These are phyloP conservation scores for Chaetogeoica ovagalla DNA, from an alignment of 2,888 invertebrate genomes.

Conservation along the genomic window DNA sequence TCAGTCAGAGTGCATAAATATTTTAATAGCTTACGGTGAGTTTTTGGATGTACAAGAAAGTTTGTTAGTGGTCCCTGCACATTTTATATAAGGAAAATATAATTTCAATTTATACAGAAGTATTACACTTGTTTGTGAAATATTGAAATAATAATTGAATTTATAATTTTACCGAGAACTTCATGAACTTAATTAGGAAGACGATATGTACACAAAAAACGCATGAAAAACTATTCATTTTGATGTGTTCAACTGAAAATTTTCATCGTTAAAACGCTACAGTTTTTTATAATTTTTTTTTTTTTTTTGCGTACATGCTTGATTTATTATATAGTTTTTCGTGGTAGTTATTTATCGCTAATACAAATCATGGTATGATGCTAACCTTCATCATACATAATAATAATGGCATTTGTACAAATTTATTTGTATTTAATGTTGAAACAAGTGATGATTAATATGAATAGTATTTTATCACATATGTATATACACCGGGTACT, in stretches of 20 bases:
- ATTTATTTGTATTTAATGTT: too few species aligned
- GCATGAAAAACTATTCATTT: not conserved
- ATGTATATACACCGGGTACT: too few species aligned
- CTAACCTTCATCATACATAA: too few species aligned
- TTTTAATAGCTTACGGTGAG: slow-evolving; percentile 3
- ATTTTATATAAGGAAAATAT: not conserved
- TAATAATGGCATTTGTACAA: too few species aligned
- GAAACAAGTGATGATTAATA: too few species aligned
- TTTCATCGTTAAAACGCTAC: not conserved
- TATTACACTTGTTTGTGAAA: not conserved
- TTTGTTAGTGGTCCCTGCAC: not conserved
- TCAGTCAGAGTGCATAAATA: slow-evolving; percentile 5
- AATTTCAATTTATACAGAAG: not conserved
- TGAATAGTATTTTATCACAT: too few species aligned
- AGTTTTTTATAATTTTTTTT: not conserved
- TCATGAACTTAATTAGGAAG: not conserved
- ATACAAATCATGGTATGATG: not conserved
- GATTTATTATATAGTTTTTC: not conserved
- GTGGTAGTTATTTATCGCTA: not conserved
- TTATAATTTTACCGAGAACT: slow-evolving; percentile 1
- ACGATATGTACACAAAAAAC: not conserved
- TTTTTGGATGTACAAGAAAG: not conserved
- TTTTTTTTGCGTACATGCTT: too few species aligned
- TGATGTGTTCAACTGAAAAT: not conserved
- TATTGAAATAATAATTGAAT: slow-evolving; percentile 17